Evolutionary conservation across 2,888 invertebrate genomes (phyloP).

Genomic region (Drosophila paracracens): DNA sequence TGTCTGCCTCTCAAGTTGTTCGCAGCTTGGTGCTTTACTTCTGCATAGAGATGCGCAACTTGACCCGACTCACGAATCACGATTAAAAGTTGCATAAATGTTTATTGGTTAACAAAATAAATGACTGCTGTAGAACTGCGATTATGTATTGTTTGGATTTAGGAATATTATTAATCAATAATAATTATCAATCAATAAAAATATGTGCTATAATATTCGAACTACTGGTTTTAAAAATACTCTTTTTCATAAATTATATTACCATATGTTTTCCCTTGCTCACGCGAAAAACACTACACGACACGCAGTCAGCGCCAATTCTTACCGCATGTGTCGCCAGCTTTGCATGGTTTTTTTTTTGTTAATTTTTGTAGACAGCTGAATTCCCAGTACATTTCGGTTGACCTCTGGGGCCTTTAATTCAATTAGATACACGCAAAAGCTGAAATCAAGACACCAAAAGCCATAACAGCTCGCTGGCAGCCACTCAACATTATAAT

Average conservation of each 20-base stretch:
- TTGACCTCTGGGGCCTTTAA: constrained; percentile 64
- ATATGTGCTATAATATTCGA: neutral
- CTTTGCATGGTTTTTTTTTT: constrained; percentile 1
- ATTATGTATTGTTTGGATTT: fast-evolving
- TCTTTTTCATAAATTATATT: neutral
- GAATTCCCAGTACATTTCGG: constrained; percentile 59
- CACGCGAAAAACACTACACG: neutral
- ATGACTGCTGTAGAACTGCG: neutral
- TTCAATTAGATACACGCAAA: constrained; percentile 70
- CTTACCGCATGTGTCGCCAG: constrained; percentile 7
- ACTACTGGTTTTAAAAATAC: neutral
- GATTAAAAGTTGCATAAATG: neutral
- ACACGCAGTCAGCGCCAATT: neutral
- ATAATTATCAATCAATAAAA: neutral
- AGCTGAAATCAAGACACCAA: constrained; percentile 30
- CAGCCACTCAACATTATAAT: constrained; percentile 52
- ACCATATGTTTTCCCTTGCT: no score
- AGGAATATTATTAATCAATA: neutral
- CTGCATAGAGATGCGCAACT: neutral
- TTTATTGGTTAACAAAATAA: neutral
- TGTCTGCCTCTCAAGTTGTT: constrained; percentile 30
- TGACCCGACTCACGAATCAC: neutral
- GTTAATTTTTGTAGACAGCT: neutral
- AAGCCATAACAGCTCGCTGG: constrained; percentile 33
- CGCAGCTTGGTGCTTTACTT: constrained; percentile 15